Evolutionary conservation across 1,140 invertebrate genomes (phyloP), one percentile per base, ranked within the genome.

Genomic region (Drosophila navojoa): DNA sequence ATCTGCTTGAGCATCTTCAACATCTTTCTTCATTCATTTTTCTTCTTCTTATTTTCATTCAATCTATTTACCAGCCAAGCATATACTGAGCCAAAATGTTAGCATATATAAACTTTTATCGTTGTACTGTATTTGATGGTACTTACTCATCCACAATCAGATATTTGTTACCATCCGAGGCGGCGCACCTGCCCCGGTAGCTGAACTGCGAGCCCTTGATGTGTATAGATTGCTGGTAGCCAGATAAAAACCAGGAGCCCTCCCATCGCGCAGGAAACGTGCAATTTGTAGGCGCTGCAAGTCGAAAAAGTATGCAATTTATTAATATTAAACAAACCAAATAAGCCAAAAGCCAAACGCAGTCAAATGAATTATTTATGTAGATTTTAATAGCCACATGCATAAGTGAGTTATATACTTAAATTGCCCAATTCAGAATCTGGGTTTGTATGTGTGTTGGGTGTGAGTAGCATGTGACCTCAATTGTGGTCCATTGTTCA

Each of bases 191-290:
- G 79, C 96, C 96, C 90, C 96, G 96, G 91, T 95, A 96, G 80
- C 96, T 96, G 66, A 97, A 94, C 70, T 95, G 93, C 74, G 95
- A 95, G 59, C 95, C 95, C 76, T 96, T 96, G 91, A 97, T 96
- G 76, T 95, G 93, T 90, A 97, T 96, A 45, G 95, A 94, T 85
- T 96, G 95, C 82, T 95, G 94, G 77, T 96, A 95, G 42, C 96
- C 96, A 67, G 96, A 96, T 91, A 97, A 96, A 92, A 97, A 97
- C 96, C 96, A 97, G 63, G 94, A 95, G 63, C 96, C 96, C 80
- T 96, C 94, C 96, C 96, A 97, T 64, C 94, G 93, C 54, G 94
- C 93, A 67, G 96, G 96, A 93, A 97, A 96, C 73, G 94, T 94
- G 92, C 96, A 97, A 91, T 95, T 95, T 95, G 94, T 76, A 64